Evolutionary conservation across 1,140 invertebrate species (phyloP).

Genomic region (Achatina immaculata): DNA sequence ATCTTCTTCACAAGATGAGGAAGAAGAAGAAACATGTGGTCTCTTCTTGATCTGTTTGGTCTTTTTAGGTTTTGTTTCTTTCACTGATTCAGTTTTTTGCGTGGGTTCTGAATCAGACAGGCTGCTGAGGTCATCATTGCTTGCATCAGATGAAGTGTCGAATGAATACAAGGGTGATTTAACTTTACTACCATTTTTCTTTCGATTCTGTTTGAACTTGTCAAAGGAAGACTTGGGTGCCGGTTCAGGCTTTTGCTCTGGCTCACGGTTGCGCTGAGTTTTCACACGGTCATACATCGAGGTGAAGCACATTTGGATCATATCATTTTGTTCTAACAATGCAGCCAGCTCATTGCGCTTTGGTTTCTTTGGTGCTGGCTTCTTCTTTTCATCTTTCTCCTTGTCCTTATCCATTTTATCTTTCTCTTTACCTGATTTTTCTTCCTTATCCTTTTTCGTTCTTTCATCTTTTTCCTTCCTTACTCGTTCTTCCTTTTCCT

Average conservation of each 20-base stretch:
- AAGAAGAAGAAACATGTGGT: constrained; percentile 36
- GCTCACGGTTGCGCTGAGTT: constrained; percentile 75
- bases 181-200: constrained; percentile 43
- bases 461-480: constrained; percentile 4
- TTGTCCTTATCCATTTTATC: constrained; percentile 17
- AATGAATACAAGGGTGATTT: constrained; percentile 34
- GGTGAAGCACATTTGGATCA: constrained; percentile 76
- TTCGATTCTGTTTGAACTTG: constrained; percentile 37
- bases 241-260: constrained; percentile 20
- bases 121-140: constrained; percentile 26
- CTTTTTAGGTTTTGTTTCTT: constrained; percentile 33
- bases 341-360: constrained; percentile 41
- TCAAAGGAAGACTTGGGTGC: constrained; percentile 46
- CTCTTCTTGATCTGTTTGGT: constrained; percentile 39
- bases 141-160: constrained; percentile 37
- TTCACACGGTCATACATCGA: constrained; percentile 99
- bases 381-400: constrained; percentile 24
- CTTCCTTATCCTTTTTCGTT: constrained; percentile 18
- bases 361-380: constrained; percentile 32
- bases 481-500: constrained; percentile 12
- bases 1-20: constrained; percentile 44
- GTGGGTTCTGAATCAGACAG: constrained; percentile 12
- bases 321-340: constrained; percentile 35
- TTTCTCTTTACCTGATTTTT: constrained; percentile 17
- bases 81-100: constrained; percentile 11